These are phyloP conservation scores for Cladopsammia gracilis DNA, from an alignment of 64 coral and sea anemone genomes.

Conservation along the genomic window DNA sequence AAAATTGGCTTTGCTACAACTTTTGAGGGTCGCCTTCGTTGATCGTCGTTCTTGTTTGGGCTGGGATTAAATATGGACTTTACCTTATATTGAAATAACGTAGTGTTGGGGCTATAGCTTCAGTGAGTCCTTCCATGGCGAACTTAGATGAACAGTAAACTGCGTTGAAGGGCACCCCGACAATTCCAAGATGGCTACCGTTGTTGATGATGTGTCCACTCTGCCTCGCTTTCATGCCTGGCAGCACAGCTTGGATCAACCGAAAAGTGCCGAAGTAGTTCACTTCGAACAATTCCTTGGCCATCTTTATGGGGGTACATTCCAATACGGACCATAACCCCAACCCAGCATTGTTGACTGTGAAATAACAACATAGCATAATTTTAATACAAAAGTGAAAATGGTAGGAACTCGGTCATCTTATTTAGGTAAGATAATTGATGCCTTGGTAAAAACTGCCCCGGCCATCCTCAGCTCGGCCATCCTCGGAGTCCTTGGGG, in stretches of 20 bases:
- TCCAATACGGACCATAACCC: slow-evolving; percentile 21
- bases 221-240: slow-evolving; percentile 48
- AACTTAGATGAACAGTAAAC: slow-evolving; percentile 68
- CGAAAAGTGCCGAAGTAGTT: slow-evolving; percentile 59
- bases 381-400: background rate
- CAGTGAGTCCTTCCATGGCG: slow-evolving; percentile 59
- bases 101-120: slow-evolving; percentile 48
- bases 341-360: slow-evolving; percentile 60
- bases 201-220: slow-evolving; percentile 53
- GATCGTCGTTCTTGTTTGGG: too few relatives aligned
- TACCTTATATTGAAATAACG: slow-evolving; percentile 68
- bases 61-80: too few relatives aligned
- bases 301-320: slow-evolving; percentile 11
- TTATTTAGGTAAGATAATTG: too few relatives aligned
- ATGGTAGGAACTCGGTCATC: too few relatives aligned
- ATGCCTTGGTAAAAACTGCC: too few relatives aligned
- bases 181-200: slow-evolving; percentile 29
- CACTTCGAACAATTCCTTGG: slow-evolving; percentile 35
- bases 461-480: too few relatives aligned
- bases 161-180: slow-evolving; percentile 5
- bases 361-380: background rate
- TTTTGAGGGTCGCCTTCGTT: too few relatives aligned
- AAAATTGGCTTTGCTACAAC: too few relatives aligned
- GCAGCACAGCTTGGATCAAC: slow-evolving; percentile 42
- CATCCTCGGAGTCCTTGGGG: too few relatives aligned